Base-by-base conservation (phyloP, 2,888 invertebrate species). In the Hyposoter didymator region DNA sequence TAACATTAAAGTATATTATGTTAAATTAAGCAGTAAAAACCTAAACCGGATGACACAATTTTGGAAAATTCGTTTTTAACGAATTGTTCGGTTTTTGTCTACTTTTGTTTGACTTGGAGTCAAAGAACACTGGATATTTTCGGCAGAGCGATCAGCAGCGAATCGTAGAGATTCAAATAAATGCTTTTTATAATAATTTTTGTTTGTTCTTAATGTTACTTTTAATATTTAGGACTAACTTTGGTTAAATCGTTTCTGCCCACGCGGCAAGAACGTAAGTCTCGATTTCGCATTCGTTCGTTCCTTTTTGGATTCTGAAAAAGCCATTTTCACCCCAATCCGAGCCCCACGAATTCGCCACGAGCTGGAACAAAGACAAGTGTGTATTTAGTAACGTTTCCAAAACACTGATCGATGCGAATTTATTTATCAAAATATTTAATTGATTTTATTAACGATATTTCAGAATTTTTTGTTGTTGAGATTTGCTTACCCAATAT, bases 341-440 rank as follows among this genome's bases (percentile, higher is more conserved):
- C 0, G 94, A 91, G 10, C 99, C 99, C 99, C 99, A 99, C 47
- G 98, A 98, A 94, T 99, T 99, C 69, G 98, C 98, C 62, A 97
- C 98, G 91, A 97, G 95, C 99, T 99, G 95, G 5, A 94, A 94
- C 1, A 6, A 73, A 43, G 4, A 8, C 39, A 10, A 59, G 10
- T 17, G n/a, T n/a, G n/a, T n/a, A n/a, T n/a, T n/a, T n/a, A n/a
- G n/a, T n/a, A n/a, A n/a, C n/a, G n/a, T n/a, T 72, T 69, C n/a
- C 17, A 52, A 32, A 8, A 52, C 6, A 28, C 17, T n/a, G n/a
- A 22, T 35, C 28, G 52, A 28, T 52, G 10, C 10, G 10, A 19
- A 79, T 69, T 78, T 64, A 45, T 64, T 45, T 69, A 45, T 2
- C n/a, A 2, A 17, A 67, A 12, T 47, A 70, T 67, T 55, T 47